Base-by-base conservation (phyloP, 1,140 invertebrate genomes). In the Lordiphosa stackelbergi region DNA sequence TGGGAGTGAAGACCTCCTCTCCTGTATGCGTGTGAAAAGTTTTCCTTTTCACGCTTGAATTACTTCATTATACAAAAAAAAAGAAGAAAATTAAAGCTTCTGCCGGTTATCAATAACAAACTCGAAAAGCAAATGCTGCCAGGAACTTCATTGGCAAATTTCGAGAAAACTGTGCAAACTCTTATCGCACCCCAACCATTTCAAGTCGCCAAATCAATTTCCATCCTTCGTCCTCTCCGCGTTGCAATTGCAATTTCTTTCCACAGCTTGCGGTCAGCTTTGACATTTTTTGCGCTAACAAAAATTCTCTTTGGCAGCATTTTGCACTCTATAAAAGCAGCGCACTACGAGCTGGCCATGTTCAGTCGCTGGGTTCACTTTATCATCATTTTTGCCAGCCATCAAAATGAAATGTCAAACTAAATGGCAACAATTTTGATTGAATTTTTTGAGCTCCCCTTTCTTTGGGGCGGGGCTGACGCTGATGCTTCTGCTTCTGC, bases 381-480 rank as follows among this genome's bases (percentile, higher is more conserved):
- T 64, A 81, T 81, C 77, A 81, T 81, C 68, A 83, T 77, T 77
- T 75, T 55, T 45, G 57, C 36, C 19, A 36, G 43, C 77, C 77
- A 81, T 77, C 77, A 77, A 77, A 83, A 77, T 72, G 77, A 81
- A 81, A 81, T 81, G 77, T 83, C 77, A 81, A 81, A 81, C 77
- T 79, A 79, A 81, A 81, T 81, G 77, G 77, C 77, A 81, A 81
- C 77, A 81, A 81, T 83, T 81, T 81, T 81, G 71, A 81, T 81
- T 81, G 77, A 81, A 81, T 75, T 77, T 81, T 79, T 75, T 62
- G 65, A 52, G 47, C 54, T 45, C 38, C 42, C 40, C 19, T 52
- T 10, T 65, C 22, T 13, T 51, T 12, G 19, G 24, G 55, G 3
- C 6, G 38, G 28, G n/a, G 19, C 59, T 41, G 38, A n/a, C 36